These are phyloP conservation scores for Cynaeus angustus DNA, from an alignment of 2,888 invertebrate genomes.

Conservation along the genomic window DNA sequence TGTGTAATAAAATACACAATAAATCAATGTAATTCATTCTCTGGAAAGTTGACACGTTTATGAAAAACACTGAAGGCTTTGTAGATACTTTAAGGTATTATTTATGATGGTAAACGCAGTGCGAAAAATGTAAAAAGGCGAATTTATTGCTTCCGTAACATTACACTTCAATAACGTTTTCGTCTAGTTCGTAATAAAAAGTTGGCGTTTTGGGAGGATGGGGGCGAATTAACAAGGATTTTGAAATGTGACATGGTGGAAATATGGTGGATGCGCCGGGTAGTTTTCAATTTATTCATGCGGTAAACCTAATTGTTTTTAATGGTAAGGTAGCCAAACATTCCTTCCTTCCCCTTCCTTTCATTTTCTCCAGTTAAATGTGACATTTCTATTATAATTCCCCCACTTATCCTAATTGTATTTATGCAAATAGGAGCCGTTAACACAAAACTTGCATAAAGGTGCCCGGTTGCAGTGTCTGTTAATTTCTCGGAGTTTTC, in stretches of 20 bases:
- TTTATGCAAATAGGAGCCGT: neutral
- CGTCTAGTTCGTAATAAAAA: too few relatives aligned
- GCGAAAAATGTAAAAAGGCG: neutral
- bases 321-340: too few relatives aligned
- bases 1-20: neutral
- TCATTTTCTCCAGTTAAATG: neutral
- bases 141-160: neutral
- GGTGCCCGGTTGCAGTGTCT: neutral
- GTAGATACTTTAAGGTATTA: neutral
- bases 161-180: neutral
- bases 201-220: too few relatives aligned
- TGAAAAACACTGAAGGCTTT: neutral
- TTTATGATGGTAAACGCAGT: neutral
- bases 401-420: neutral
- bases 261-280: too few relatives aligned
- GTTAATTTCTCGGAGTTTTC: slow-evolving; percentile 1
- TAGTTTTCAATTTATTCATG: too few relatives aligned
- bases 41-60: neutral
- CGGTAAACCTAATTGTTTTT: too few relatives aligned
- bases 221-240: too few relatives aligned
- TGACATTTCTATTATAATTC: neutral
- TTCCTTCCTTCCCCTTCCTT: neutral
- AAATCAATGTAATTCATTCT: too few relatives aligned
- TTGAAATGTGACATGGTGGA: too few relatives aligned
- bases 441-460: neutral